These are phyloP conservation scores for Trichomycterus rosablanca DNA, from an alignment of 2,113 vertebrate genomes.

Conservation along the genomic window DNA sequence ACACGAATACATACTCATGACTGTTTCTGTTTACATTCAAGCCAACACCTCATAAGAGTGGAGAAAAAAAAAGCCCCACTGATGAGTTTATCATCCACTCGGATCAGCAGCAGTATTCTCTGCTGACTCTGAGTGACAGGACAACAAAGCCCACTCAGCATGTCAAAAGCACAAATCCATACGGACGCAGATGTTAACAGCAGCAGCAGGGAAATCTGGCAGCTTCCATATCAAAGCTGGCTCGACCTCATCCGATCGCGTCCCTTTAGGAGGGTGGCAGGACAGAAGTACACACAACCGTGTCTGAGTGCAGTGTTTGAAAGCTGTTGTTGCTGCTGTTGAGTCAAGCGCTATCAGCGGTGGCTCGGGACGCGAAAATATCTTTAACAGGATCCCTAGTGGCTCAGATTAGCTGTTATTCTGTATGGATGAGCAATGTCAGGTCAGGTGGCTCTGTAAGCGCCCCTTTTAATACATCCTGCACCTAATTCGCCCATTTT, in stretches of 20 bases:
- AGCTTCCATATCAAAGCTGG: constrained; percentile 29
- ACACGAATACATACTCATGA: too few species aligned
- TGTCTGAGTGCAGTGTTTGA: neutral
- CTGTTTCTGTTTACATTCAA: constrained; percentile 8
- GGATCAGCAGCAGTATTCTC: constrained; percentile 61
- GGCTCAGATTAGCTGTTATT: too few species aligned
- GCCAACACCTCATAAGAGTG: constrained; percentile 44
- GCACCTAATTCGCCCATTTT: too few species aligned
- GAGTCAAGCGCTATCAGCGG: constrained; percentile 4
- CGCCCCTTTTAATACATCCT: too few species aligned
- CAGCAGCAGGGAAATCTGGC: constrained; percentile 34
- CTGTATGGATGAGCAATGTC: too few species aligned
- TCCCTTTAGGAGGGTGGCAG: constrained; percentile 22
- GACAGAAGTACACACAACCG: neutral
- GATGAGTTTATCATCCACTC: constrained; percentile 78
- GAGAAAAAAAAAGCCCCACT: constrained; percentile 54
- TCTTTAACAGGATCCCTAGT: too few species aligned
- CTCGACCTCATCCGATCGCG: constrained; percentile 30
- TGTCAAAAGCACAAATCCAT: constrained; percentile 48
- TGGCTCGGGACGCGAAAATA: neutral
- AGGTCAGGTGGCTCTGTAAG: too few species aligned
- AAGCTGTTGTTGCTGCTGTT: constrained; percentile 1
- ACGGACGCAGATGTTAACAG: constrained; percentile 55
- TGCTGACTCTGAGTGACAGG: constrained; percentile 68
- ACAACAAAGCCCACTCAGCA: constrained; percentile 61